Base-by-base conservation (phyloP, 2,888 invertebrate species). In the Scrobipalpa costella region DNA sequence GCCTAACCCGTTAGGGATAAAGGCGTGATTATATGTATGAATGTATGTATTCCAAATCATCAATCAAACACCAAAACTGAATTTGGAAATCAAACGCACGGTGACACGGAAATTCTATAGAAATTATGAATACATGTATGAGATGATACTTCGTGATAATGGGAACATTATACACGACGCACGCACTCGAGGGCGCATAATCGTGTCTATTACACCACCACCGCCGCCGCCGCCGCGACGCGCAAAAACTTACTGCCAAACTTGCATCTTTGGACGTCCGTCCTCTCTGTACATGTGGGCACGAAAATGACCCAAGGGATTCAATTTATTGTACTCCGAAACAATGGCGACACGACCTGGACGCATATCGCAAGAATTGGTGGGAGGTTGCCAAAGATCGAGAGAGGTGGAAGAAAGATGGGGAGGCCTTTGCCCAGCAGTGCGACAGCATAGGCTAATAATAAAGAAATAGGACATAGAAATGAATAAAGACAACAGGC, bases 151-250 rank as follows among this genome's bases (percentile, higher is more conserved):
- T 82, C 79, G 83, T 74, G 87, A 88, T 90, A 90, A 90, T 91
- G 90, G 64, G 85, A 83, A 81, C 89, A 91, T 91, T 90, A 91
- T 91, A 87, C 90, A 79, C 80, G 80, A 77, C 79, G 76, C 76
- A 34, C 60, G 59, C 82, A 82, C 89, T 85, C 82, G 74, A 85
- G 78, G 78, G 82, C 82, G 88, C 86, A 90, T 90, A 90, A 90
- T 90, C 83, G 76, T 74, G 75, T 75, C 78, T 82, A 79, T 81
- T 82, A 79, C 69, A 70, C 73, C 55, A 55, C 55, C 27, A 21
- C 27, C n/a, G 55, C n/a, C 33, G 70, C 74, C 71, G 70, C 68
- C 69, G 66, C 69, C 40, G 40, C 40, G 40, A 40, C 40, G 40
- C 40, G 79, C 89, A 89, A 91, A 91, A 90, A 90, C 86, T 85